Base-by-base conservation (phyloP, 2,888 invertebrate species). In the Omphaloscelis lunosa region DNA sequence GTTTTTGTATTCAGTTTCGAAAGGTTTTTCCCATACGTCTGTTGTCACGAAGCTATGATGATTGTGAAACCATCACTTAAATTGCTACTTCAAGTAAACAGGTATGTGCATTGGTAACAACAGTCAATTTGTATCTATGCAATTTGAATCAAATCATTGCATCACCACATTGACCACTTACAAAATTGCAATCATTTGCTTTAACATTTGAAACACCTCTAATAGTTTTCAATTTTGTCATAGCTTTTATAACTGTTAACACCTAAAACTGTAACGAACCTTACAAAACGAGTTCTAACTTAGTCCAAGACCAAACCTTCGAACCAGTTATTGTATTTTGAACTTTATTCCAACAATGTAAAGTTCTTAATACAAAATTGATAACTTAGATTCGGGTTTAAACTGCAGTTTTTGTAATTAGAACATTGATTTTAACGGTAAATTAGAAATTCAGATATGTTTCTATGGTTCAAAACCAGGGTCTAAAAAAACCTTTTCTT, bases 101-200 rank as follows among this genome's bases (percentile, higher is more conserved):
- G 3, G 20, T 62, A 59, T 39, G 29, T 68, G 72, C 82, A 67
- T 66, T 71, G 23, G 67, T 67, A 78, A 82, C 34, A 72, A 66
- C 53, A 53, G 65, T 5, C 65, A 39, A 53, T 78, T 67, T 67
- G 34, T 58, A n/a, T n/a, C n/a, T n/a, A 67, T 71, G 61, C 68
- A 69, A 72, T 82, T 70, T 77, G 56, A 56, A 58, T 51, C 45
- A 53, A 56, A 58, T 41, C 34, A 53, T 59, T 80, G 34, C 51
- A 45, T 68, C 68, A 34, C 51, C 39, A 11, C 61, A 27, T 41
- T 53, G 17, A 39, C 45, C 23, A 61, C 29, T 61, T 56, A 53
- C 56, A 51, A 69, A 72, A 79, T 79, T 56, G 45, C 15, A 23
- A 41, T 79, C 12, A 56, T 79, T 79, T 65, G 23, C 53, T 34